Evolutionary conservation across 2,888 invertebrate genomes (phyloP).

Genomic region (Arrhopalites spinosus): DNA sequence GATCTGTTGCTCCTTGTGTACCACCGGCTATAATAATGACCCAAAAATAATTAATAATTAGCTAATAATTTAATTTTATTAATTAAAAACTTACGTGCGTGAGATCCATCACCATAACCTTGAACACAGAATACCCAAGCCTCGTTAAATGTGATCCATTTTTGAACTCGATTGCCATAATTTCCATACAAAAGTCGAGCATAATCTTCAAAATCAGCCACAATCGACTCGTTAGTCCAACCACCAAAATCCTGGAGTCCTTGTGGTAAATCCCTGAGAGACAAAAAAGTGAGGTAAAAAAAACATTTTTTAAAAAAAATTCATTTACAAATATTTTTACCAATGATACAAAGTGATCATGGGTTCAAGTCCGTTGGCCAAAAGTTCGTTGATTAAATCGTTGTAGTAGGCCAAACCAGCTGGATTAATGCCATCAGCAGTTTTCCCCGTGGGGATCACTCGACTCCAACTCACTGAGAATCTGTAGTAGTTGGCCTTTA

Average conservation of each 20-base stretch:
- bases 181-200: constrained; percentile 33
- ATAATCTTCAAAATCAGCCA: constrained; percentile 41
- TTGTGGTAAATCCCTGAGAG: constrained; percentile 62
- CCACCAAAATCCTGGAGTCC: constrained; percentile 59
- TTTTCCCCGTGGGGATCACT: constrained; percentile 59
- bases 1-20: constrained; percentile 49
- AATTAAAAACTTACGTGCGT: too few relatives aligned
- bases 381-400: constrained; percentile 44
- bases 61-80: too few relatives aligned
- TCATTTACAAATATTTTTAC: constrained; percentile 40
- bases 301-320: too few relatives aligned
- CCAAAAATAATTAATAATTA: too few relatives aligned
- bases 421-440: constrained; percentile 36
- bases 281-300: too few relatives aligned
- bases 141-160: constrained; percentile 43
- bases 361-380: constrained; percentile 48
- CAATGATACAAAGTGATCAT: constrained; percentile 60
- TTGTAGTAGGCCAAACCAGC: constrained; percentile 47
- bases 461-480: constrained; percentile 62
- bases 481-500: constrained; percentile 53
- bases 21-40: too few relatives aligned
- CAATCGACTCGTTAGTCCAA: constrained; percentile 40
- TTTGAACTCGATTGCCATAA: constrained; percentile 44
- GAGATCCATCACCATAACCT: constrained; percentile 62
- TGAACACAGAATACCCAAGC: constrained; percentile 61